A percentile compares a stretch with the other conserved stretches of the same genome.
phyloP scores from a whole-genome alignment of 2,888 invertebrate species.

The Amiota minor region DNA sequence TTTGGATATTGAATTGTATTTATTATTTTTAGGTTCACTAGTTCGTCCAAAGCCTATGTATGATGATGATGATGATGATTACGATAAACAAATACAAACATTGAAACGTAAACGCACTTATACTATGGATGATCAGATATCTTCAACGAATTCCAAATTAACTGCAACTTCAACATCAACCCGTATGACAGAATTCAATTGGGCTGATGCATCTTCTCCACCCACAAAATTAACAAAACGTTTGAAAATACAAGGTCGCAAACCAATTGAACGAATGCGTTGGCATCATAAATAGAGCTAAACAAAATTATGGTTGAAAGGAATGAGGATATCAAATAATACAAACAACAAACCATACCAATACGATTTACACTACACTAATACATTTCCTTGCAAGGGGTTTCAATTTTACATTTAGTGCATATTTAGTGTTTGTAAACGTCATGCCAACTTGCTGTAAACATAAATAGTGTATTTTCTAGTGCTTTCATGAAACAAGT shows the following conservation, averaged over 20 bases:
- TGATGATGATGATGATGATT: conserved; percentile 38
- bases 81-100: conserved; percentile 45
- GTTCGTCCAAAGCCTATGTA: conserved; percentile 55
- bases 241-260: conserved; percentile 69
- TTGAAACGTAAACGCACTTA: conserved; percentile 69
- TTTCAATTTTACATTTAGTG: too few relatives aligned
- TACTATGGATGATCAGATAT: conserved; percentile 56
- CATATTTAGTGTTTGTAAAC: too few relatives aligned
- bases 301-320: too few relatives aligned
- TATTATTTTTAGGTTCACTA: conserved; percentile 60
- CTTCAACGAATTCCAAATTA: not conserved
- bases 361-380: too few relatives aligned
- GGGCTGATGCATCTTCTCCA: conserved; percentile 45
- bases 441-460: too few relatives aligned
- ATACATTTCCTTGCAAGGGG: too few relatives aligned
- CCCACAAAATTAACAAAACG: conserved; percentile 65
- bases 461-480: too few relatives aligned
- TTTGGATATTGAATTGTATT: conserved; percentile 10
- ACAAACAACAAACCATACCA: too few relatives aligned
- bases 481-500: too few relatives aligned
- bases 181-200: not conserved
- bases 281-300: not conserved
- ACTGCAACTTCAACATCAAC: conserved; percentile 9
- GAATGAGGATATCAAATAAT: too few relatives aligned
- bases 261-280: conserved; percentile 71